Evolutionary conservation across 2,888 invertebrate species (phyloP), one percentile per base, ranked within the genome.

Genomic region (Drosophila barbarae): DNA sequence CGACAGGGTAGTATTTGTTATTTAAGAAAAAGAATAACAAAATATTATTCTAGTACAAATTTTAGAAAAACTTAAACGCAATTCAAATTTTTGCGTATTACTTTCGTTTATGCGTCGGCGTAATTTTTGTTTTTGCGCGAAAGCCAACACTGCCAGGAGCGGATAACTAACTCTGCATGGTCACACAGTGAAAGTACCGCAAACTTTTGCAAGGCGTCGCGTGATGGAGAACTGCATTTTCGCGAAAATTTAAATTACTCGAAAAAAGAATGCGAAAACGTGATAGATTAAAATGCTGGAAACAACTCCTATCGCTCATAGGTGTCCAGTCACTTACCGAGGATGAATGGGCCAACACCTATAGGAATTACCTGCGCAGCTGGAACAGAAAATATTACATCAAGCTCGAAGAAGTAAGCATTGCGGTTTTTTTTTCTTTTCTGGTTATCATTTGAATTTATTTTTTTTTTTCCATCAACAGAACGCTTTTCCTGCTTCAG

Each of bases 161-260:
- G 2, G 21, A 21, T 3, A 21, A 21, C 21, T 21, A 21, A 23
- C 23, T 23, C 23, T 23, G 23, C 23, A 18, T 46, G 46, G 46
- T 21, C 46, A 46, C 46, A 28, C 28, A 15, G n/a, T 10, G 10
- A 51, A 51, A 30, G 30, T 30, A 56, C 55, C 36, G 51, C 51
- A 36, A 51, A 56, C 21, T 38, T 47, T 34, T 30, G 23, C 36
- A 23, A 38, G 3, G 8, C 13, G 21, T 34, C 6, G 28, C 15
- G n/a, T 50, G 49, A 28, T 26, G n/a, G 7, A 26, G 3, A 26
- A 26, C 7, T 0, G 18, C 12, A 9, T 18, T 3, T 1, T 8
- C 30, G 13, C 30, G 3, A 1, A 13, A 12, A 7, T 3, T 6
- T 6, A 26, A 26, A 26, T 26, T 26, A 7, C 26, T 0, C 26